Evolutionary conservation across 2,113 vertebrate genomes (phyloP), one percentile per base, ranked within the genome.

Genomic region (Tautogolabrus adspersus): DNA sequence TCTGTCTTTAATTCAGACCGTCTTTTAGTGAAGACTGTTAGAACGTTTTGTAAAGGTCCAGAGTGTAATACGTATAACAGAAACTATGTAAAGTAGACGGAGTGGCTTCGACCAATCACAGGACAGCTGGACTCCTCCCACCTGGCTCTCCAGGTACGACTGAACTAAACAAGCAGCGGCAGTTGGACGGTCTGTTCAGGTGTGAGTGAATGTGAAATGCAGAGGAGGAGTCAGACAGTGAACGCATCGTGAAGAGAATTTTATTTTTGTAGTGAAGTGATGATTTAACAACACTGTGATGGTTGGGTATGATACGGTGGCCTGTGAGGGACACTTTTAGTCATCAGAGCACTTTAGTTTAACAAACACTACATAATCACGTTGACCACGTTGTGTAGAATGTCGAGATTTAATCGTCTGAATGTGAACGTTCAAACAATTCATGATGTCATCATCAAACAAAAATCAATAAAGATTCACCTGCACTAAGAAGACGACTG

Each of bases 301-400:
- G 46, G 51, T 46, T 15, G 26, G 5, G 26, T 34, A 18, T 6
- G 44, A 7, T 66, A 75, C 2, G 19, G 66, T 57, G 42, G 72
- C 68, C 77, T 46, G 10, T 10, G 10, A 73, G 73, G 64, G 63
- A 73, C 64, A 61, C 10, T 51, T 26, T 54, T 1, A 67, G 49
- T 68, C 46, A 2, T 19, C 37, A 72, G 30, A 4, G 69, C 78
- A 77, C 83, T 81, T 85, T 77, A 77, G 56, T 46, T 23, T n/a
- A 62, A 44, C 30, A 21, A 40, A 56, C 76, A 66, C 42, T 30
- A 75, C 49, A 2, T 1, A 6, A 44, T 18, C n/a, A 40, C 37
- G n/a, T 38, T 3, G 15, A 6, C 11, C 16, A 13, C 26, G 2
- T 15, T 9, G 0, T 40, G 44, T 58, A 30, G 44, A 59, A 66